Evolutionary conservation across 2,797 vertebrate species (phyloP), one percentile per base, ranked within the genome.

Genomic region (Numenius phaeopus): DNA sequence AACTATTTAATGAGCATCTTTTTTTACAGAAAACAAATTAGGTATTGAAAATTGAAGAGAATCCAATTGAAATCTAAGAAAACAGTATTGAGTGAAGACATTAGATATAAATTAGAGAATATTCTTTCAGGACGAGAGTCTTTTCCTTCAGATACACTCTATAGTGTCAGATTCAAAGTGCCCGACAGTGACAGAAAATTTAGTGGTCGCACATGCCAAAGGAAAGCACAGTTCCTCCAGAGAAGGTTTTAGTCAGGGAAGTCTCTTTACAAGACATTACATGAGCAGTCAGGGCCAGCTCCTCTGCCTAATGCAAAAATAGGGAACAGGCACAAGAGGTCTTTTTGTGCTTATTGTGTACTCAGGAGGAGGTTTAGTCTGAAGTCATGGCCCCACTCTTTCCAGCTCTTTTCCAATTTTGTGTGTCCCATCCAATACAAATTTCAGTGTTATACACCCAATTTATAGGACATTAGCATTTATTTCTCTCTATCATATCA

Each of bases 31-130:
- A 69, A 71, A 58, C 5, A 75, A 71, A 86, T 69, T 59, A n/a
- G 14, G 13, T 39, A 37, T 71, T 75, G 42, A 83, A 81, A 95
- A 67, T 80, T 90, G 61, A 86, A 69, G 49, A 65, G 64, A 97
- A 93, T 27, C 6, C 49, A 72, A 16, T 7, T 95, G 71, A 96
- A 83, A 87, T 81, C 49, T 82, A 79, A 67, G 70, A 90, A 96
- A 97, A 72, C 10, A 49, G 27, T 78, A 81, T n/a, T 82, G 73
- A 12, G 2, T 81, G 26, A 73, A 82, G 91, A 85, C 19, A 27
- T 67, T 32, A 83, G 58, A 81, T 92, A 65, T 72, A 95, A 95
- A 96, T 73, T 32, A 79, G 77, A 72, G 49, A 67, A 55, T 42
- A 75, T 58, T 82, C 3, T 55, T 91, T 94, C 94, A 81, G 42